Percentiles rank a stretch among this genome's conserved stretches.
phyloP scores from a whole-genome alignment of 2,888 invertebrate genomes.

The Allygus modestus region DNA sequence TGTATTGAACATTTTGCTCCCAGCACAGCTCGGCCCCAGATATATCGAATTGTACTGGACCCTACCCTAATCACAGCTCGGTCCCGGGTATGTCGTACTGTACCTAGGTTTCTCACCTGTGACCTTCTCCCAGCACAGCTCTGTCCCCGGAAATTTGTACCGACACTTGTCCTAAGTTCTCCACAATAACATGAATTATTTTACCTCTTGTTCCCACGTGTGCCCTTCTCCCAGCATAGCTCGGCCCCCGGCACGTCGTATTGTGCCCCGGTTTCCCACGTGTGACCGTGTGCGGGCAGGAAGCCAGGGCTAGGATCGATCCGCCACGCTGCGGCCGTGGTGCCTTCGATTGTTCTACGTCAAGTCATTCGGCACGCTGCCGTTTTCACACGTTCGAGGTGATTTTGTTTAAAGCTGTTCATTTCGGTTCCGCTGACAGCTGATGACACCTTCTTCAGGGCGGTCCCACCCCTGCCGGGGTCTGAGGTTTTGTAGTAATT shows the following conservation, averaged over 20 bases:
- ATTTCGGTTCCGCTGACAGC: constrained; percentile 7
- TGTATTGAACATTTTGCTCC: too few relatives aligned
- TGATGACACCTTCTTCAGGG: constrained; percentile 31
- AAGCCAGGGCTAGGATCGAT: constrained; percentile 3
- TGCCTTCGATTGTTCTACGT: constrained; percentile 40
- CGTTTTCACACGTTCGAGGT: constrained; percentile 37
- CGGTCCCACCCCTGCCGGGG: not conserved
- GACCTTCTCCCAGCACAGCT: constrained; percentile 16
- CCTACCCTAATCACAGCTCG: too few relatives aligned
- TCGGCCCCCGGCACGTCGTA: constrained; percentile 47
- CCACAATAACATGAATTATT: too few relatives aligned
- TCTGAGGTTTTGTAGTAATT: not conserved
- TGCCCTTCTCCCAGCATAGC: constrained; percentile 60
- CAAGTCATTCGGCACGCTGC: constrained; percentile 41
- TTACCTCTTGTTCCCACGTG: constrained; percentile 68
- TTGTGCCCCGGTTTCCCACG: constrained; percentile 12
- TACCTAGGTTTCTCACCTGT: not conserved
- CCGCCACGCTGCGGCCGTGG: constrained; percentile 25
- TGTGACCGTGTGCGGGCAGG: constrained; percentile 29
- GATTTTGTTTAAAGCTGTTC: constrained; percentile 30
- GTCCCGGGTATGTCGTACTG: not conserved
- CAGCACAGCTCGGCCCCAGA: constrained; percentile 65
- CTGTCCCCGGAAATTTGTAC: not conserved
- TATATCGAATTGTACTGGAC: too few relatives aligned
- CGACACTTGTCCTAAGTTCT: not conserved